phyloP scores from a whole-genome alignment of 2,888 invertebrate species.

The Seira sanloemensis region DNA sequence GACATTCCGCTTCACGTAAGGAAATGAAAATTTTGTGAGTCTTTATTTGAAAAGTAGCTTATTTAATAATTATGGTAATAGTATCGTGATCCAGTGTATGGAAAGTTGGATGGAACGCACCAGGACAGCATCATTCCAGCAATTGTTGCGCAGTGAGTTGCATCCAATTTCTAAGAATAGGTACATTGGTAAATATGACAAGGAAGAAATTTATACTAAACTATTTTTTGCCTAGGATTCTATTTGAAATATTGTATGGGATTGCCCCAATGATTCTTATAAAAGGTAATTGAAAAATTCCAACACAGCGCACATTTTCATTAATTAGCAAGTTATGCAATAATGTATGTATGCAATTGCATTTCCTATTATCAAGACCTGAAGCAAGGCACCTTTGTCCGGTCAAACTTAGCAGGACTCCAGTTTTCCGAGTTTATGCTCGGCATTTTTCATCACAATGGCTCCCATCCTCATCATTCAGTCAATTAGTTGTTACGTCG shows the following conservation, averaged over 20 bases:
- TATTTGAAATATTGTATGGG: slow-evolving; percentile 50
- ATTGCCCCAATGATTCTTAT: slow-evolving; percentile 57
- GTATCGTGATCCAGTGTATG: slow-evolving; percentile 51
- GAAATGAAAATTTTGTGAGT: background rate
- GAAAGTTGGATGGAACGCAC: slow-evolving; percentile 50
- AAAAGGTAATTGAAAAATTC: slow-evolving; percentile 23
- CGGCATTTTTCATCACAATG: slow-evolving; percentile 43
- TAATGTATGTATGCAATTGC: background rate
- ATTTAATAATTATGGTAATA: background rate
- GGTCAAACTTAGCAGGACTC: slow-evolving; percentile 50
- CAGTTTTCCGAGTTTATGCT: slow-evolving; percentile 48
- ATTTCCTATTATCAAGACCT: slow-evolving; percentile 18
- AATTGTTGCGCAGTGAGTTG: slow-evolving; percentile 44
- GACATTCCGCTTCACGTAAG: slow-evolving; percentile 47
- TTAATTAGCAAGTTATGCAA: background rate
- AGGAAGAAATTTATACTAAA: background rate
- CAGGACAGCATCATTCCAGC: slow-evolving; percentile 56
- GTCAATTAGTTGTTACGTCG: slow-evolving; percentile 41
- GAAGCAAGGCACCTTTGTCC: slow-evolving; percentile 46
- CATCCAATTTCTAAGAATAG: background rate
- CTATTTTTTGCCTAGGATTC: slow-evolving; percentile 26
- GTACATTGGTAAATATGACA: no score
- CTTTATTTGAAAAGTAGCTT: background rate
- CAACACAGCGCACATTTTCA: background rate
- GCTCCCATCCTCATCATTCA: slow-evolving; percentile 40